phyloP scores from a whole-genome alignment of 2,888 invertebrate species.

The Agrotis segetum region DNA sequence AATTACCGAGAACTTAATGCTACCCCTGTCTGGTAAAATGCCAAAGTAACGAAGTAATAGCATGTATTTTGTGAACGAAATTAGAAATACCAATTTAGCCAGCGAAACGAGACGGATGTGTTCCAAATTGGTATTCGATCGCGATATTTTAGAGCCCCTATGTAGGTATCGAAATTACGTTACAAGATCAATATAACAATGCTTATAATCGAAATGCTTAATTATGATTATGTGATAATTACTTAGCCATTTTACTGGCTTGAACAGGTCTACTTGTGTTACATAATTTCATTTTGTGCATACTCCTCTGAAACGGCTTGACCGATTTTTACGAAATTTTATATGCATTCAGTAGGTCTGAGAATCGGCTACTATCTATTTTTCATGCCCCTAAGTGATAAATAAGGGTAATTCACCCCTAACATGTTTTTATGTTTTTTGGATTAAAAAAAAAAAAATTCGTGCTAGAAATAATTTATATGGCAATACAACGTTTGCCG shows the following conservation, averaged over 20 bases:
- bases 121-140: constrained; percentile 30
- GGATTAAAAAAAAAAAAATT: no score
- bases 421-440: no score
- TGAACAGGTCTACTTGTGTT: background rate
- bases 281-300: background rate
- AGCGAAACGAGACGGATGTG: constrained; percentile 18
- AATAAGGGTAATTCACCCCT: no score
- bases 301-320: no score
- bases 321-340: no score
- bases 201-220: background rate
- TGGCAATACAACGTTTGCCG: no score
- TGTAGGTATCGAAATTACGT: background rate
- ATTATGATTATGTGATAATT: background rate
- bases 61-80: constrained; percentile 10
- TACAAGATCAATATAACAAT: background rate
- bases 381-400: no score
- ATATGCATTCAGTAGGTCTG: no score
- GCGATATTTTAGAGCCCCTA: constrained; percentile 10
- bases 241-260: background rate
- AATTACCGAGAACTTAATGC: background rate
- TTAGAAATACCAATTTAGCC: constrained; percentile 9
- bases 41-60: constrained; percentile 17
- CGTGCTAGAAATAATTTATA: no score
- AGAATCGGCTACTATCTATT: no score
- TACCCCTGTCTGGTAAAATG: background rate